A percentile compares a stretch with the other conserved stretches of the same genome.
Evolutionary conservation across 2,888 invertebrate species (phyloP).

Genomic region (Dichetophora obliterata): DNA sequence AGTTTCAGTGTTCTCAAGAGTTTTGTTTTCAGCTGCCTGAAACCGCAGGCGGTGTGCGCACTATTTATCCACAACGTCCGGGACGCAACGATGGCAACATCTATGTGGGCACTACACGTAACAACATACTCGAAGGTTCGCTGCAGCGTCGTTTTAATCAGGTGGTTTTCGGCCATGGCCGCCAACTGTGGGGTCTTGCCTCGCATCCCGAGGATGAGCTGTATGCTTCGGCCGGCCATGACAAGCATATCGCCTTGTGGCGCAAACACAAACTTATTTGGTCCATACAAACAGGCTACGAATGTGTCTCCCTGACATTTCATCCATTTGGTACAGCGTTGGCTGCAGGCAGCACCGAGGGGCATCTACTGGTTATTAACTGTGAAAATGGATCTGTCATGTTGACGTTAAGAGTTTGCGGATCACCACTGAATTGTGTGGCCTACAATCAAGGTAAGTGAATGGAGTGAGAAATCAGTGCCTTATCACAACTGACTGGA

Average conservation of each 20-base stretch:
- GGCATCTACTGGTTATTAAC: conserved; percentile 87
- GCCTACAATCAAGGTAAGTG: conserved; percentile 87
- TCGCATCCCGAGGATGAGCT: conserved; percentile 92
- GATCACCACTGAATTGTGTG: conserved; percentile 87
- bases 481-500: no score
- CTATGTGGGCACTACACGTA: conserved; percentile 90
- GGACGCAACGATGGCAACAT: conserved; percentile 91
- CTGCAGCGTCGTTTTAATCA: conserved; percentile 89
- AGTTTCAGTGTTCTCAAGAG: not conserved
- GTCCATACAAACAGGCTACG: conserved; percentile 89
- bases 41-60: conserved; percentile 88
- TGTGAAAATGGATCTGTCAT: conserved; percentile 89
- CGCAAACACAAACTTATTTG: conserved; percentile 89
- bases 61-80: conserved; percentile 89
- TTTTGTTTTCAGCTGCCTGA: conserved; percentile 79
- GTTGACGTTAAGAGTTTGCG: conserved; percentile 87
- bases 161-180: conserved; percentile 89
- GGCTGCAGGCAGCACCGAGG: conserved; percentile 91
- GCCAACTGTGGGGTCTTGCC: conserved; percentile 88
- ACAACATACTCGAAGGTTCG: conserved; percentile 91
- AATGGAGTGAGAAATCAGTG: not conserved
- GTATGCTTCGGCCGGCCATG: conserved; percentile 92
- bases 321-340: conserved; percentile 90
- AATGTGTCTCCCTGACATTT: conserved; percentile 88
- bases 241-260: conserved; percentile 92